phyloP scores from a whole-genome alignment of 1,140 invertebrate genomes.

The Hyposmocoma kahamanoa region DNA sequence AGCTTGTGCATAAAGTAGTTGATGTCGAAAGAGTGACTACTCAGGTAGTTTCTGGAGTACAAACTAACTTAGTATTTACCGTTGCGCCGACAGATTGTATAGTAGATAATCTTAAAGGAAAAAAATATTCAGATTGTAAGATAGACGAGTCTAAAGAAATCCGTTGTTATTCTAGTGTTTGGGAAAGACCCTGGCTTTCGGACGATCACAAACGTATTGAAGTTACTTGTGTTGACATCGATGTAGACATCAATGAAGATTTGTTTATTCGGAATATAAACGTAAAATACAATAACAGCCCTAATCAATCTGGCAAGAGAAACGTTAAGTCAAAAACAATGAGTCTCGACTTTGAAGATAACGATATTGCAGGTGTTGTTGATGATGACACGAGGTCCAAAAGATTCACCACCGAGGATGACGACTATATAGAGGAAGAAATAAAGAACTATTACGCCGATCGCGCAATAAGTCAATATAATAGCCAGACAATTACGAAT shows the following conservation, averaged over 20 bases:
- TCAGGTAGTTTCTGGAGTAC: slow-evolving; percentile 8
- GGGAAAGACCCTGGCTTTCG: neutral
- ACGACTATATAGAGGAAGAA: slow-evolving; percentile 48
- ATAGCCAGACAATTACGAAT: slow-evolving; percentile 31
- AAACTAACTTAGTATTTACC: slow-evolving; percentile 7
- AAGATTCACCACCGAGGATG: slow-evolving; percentile 23
- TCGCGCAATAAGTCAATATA: slow-evolving; percentile 34
- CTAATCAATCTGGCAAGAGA: too few relatives aligned
- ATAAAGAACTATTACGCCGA: slow-evolving; percentile 45
- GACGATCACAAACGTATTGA: neutral
- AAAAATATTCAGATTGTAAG: too few relatives aligned
- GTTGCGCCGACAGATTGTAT: neutral
- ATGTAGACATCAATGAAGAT: neutral
- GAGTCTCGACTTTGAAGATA: too few relatives aligned
- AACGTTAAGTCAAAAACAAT: too few relatives aligned
- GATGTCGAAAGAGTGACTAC: slow-evolving; percentile 2
- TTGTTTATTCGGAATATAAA: too few relatives aligned
- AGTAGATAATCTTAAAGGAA: too few relatives aligned
- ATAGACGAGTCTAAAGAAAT: too few relatives aligned
- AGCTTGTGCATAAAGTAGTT: neutral
- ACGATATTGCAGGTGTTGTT: too few relatives aligned
- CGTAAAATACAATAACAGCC: too few relatives aligned
- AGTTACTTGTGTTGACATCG: neutral
- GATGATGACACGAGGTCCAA: too few relatives aligned
- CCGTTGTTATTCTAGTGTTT: neutral